phyloP scores from a whole-genome alignment of 1,140 invertebrate genomes.

The Eciton burchellii region DNA sequence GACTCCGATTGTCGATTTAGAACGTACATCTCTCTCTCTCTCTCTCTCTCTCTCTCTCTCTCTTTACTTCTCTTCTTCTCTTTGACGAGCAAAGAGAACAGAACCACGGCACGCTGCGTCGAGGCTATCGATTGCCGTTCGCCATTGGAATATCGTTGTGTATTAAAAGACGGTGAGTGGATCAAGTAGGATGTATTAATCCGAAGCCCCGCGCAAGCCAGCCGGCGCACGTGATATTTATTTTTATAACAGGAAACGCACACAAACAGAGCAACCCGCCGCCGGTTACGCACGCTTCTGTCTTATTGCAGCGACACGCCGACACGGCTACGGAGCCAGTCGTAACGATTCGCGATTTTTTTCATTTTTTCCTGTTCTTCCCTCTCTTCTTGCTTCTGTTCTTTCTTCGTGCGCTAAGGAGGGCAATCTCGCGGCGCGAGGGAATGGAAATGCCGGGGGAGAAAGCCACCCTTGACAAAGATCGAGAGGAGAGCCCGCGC shows the following conservation, averaged over 20 bases:
- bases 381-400: too few species aligned
- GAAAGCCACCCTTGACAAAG: too few species aligned
- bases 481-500: background rate
- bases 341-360: background rate
- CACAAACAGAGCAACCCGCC: background rate
- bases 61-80: background rate
- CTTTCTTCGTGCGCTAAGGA: constrained; percentile 7
- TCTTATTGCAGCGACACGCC: too few species aligned
- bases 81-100: background rate
- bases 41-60: constrained; percentile 3
- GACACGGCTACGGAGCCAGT: too few species aligned
- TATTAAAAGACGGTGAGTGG: constrained; percentile 80
- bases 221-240: constrained; percentile 33
- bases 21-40: background rate
- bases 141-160: constrained; percentile 67
- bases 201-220: constrained; percentile 46
- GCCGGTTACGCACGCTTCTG: background rate
- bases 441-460: too few species aligned
- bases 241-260: constrained; percentile 29
- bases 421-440: background rate
- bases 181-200: constrained; percentile 76
- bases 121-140: constrained; percentile 39
- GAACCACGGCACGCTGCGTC: background rate
- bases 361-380: background rate
- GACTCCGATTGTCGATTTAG: constrained; percentile 41